Evolutionary conservation across 2,797 vertebrate genomes (phyloP), one percentile per base, ranked within the genome.

Genomic region (Hemibagrus guttatus): DNA sequence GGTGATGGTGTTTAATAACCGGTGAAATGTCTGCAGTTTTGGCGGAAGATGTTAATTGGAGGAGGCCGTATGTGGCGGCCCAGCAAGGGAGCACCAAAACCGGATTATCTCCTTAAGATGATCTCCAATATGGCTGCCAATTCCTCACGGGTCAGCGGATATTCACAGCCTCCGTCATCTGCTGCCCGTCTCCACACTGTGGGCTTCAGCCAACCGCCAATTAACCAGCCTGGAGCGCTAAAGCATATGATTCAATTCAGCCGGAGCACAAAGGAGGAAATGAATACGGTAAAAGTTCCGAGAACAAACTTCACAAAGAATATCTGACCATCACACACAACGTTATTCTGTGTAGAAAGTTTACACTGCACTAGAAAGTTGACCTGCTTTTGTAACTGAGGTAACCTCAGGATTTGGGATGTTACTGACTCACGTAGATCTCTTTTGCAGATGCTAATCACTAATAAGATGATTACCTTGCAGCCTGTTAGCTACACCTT

Each of bases 71-170:
- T 83, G 84, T 59, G 56, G 84, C 8, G 68, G 75, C 87, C 85
- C 80, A 84, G 88, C 17, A 9, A 90, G 88, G 87, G 86, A 83
- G 49, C 82, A 75, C 63, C 75, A 81, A 89, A 94, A 95, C 92
- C 93, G 93, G 94, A 95, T 95, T 95, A 94, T 92, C 91, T 92
- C 87, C 89, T 92, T 91, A 91, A 85, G 59, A 85, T 78, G n/a
- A 85, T 85, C 92, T 94, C 93, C 92, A 94, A 89, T 92, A 71
- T 89, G 91, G 86, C 83, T 92, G 90, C 90, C 94, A 93, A 95
- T 95, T 93, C 93, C 90, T 92, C 80, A 90, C 90, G 95, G 94
- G 94, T 95, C 94, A 94, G 56, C 86, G 89, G 90, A 92, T 90
- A 91, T 90, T 91, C 92, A 84, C 89, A 89, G 78, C 86, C 90